Evolutionary conservation across 2,888 invertebrate species (phyloP), one percentile per base, ranked within the genome.

Genomic region (Hedya salicella): DNA sequence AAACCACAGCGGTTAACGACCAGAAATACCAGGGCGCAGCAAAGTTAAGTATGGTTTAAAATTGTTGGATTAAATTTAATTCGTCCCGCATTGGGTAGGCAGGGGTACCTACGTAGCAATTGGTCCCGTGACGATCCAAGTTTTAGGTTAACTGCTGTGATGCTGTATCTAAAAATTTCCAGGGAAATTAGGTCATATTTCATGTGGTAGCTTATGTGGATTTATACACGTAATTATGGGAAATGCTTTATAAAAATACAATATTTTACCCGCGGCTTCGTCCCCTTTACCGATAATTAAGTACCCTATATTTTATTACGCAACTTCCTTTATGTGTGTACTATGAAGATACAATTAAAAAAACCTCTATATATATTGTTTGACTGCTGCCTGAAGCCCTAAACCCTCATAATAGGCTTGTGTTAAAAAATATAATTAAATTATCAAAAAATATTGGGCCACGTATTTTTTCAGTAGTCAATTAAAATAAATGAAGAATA

Each of bases 61-160:
- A 90, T 88, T 89, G 87, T 86, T 84, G 80, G 81, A 78, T 84
- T 84, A 87, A 89, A 91, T 90, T 88, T 89, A 88, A 87, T 87
- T 78, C 82, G 77, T 80, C 81, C 83, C 78, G 77, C 78, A 77
- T 82, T 75, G 75, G 73, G 69, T 61, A 62, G 32, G 63, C 57
- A 44, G 56, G 74, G 73, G 77, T 73, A 78, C 78, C 39, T 39
- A 83, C 79, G 81, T 74, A 80, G 75, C 86, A 80, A 91, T 89
- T 82, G 88, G 78, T 89, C 91, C 88, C 90, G 71, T 69, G 89
- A 77, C 82, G 84, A 80, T 75, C 76, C 74, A 78, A 82, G 82
- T 83, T 81, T 82, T 82, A 79, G 82, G 85, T 85, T 86, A 86
- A 85, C 83, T 79, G 82, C 75, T 76, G 74, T 71, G 71, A 74